phyloP scores from a whole-genome alignment of 2,113 vertebrate species.

The Thamnophis sirtalis region DNA sequence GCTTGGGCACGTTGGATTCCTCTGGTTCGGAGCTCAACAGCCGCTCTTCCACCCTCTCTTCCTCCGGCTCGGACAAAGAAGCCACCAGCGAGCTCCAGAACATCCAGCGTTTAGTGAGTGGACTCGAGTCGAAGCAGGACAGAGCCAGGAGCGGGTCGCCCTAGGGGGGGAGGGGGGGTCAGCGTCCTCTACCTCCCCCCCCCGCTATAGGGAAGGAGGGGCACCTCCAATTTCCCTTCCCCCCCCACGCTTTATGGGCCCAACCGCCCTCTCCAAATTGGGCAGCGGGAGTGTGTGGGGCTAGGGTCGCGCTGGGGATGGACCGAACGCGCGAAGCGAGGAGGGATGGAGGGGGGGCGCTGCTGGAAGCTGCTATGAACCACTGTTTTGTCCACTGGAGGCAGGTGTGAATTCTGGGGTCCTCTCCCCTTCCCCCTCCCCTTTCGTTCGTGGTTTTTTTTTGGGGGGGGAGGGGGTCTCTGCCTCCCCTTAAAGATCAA shows the following conservation, averaged over 20 bases:
- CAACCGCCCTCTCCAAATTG: neutral
- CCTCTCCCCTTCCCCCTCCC: neutral
- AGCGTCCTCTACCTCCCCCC: neutral
- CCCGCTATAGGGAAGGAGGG: neutral
- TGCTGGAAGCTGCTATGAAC: slow-evolving; percentile 43
- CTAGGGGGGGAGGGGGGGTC: slow-evolving; percentile 31
- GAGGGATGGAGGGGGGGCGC: neutral
- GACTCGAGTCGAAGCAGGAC: slow-evolving; percentile 89
- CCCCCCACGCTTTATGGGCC: neutral
- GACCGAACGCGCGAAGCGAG: too few relatives aligned
- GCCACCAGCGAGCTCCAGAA: slow-evolving; percentile 90
- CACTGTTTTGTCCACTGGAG: slow-evolving; percentile 1
- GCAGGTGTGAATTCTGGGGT: neutral
- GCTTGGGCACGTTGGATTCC: slow-evolving; percentile 83
- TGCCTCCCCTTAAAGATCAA: slow-evolving; percentile 26
- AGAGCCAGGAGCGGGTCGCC: slow-evolving; percentile 87
- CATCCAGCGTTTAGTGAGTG: slow-evolving; percentile 95
- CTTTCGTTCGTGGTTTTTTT: neutral
- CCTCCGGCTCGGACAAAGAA: slow-evolving; percentile 89
- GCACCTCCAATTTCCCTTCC: neutral
- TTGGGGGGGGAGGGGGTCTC: neutral
- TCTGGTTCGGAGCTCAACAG: slow-evolving; percentile 91
- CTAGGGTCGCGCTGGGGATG: neutral
- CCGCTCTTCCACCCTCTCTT: slow-evolving; percentile 86
- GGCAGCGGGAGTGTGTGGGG: neutral